Evolutionary conservation across 2,888 invertebrate genomes (phyloP).

Genomic region (Rhopalosiphum nymphaeae): DNA sequence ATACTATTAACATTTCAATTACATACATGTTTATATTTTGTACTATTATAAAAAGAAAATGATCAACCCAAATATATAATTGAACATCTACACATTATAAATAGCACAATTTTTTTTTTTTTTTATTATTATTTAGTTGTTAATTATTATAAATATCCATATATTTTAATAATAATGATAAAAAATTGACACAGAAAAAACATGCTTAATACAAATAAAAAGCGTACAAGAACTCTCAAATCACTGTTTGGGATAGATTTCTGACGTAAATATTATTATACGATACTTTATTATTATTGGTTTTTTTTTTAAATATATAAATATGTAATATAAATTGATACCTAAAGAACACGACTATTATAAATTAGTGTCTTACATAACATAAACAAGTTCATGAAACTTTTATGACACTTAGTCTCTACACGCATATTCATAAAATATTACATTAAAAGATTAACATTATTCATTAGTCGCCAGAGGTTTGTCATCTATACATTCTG

Average conservation of each 20-base stretch:
- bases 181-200: constrained; percentile 65
- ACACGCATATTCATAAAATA: constrained; percentile 54
- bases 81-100: constrained; percentile 57
- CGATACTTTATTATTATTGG: constrained; percentile 8
- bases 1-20: constrained; percentile 52
- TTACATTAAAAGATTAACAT: constrained; percentile 22
- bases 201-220: constrained; percentile 63
- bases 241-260: constrained; percentile 57
- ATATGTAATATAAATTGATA: constrained; percentile 42
- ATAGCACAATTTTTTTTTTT: constrained; percentile 54
- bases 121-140: constrained; percentile 55
- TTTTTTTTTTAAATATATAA: not conserved
- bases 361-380: constrained; percentile 44
- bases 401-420: constrained; percentile 51
- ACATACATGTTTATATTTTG: constrained; percentile 38
- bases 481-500: constrained; percentile 64
- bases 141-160: constrained; percentile 64
- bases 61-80: constrained; percentile 54
- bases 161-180: constrained; percentile 61
- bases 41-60: constrained; percentile 59
- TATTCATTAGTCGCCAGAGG: constrained; percentile 60
- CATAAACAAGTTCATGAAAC: constrained; percentile 47
- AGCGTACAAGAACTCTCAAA: constrained; percentile 60
- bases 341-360: constrained; percentile 61
- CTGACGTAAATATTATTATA: constrained; percentile 54